Evolutionary conservation across 2,113 vertebrate genomes (phyloP).

Genomic region (Carollia perspicillata): DNA sequence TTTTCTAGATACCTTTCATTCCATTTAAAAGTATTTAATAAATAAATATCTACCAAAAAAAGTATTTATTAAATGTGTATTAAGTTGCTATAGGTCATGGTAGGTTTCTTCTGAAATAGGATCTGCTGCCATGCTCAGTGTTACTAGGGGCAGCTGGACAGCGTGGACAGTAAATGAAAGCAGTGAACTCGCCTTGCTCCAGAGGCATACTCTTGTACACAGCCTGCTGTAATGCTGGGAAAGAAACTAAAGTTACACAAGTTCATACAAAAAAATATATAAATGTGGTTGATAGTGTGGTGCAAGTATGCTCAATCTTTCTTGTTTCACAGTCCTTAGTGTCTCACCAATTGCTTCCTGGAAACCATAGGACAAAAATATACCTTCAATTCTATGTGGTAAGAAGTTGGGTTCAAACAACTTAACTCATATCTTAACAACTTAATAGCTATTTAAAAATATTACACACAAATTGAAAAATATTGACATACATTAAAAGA

Average conservation of each 20-base stretch:
- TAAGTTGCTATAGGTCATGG: background rate
- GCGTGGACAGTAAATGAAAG: background rate
- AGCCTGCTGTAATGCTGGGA: background rate
- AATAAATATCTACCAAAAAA: background rate
- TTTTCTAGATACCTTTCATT: background rate
- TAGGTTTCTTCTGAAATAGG: background rate
- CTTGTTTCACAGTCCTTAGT: background rate
- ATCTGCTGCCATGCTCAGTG: background rate
- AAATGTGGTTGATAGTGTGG: background rate
- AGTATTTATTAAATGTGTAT: too few relatives aligned
- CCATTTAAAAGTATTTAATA: background rate
- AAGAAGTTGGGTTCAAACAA: background rate
- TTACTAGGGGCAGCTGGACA: background rate
- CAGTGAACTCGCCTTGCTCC: background rate
- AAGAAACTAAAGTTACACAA: background rate
- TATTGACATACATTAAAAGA: background rate
- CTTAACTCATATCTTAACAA: background rate
- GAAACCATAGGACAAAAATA: background rate
- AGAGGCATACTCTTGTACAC: background rate
- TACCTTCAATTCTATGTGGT: background rate
- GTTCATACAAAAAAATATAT: background rate
- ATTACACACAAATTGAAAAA: background rate
- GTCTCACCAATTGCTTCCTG: background rate
- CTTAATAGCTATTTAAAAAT: background rate
- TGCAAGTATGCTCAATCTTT: background rate